Percentiles rank a stretch among this genome's conserved stretches.
phyloP scores from a whole-genome alignment of 2,888 invertebrate species.

The Tetheella fluctuosa region DNA sequence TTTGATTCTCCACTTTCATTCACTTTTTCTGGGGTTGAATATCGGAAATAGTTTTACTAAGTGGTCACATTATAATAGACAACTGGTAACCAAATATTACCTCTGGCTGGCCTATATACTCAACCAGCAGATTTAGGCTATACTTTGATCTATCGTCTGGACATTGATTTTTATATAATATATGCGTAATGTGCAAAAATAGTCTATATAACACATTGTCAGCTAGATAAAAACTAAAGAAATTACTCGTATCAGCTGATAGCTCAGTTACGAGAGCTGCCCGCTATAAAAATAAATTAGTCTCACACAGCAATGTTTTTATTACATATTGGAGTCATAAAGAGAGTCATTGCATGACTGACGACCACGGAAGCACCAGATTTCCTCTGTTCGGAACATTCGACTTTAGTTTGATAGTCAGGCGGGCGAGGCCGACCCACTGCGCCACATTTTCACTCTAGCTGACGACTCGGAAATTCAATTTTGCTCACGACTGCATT shows the following conservation, averaged over 20 bases:
- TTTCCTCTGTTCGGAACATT: constrained; percentile 23
- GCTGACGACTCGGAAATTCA: constrained; percentile 51
- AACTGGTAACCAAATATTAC: too few species aligned
- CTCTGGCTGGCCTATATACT: too few species aligned
- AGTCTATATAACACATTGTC: background rate
- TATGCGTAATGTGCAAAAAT: background rate
- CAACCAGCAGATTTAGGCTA: too few species aligned
- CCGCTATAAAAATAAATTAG: constrained; percentile 18
- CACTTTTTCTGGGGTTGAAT: too few species aligned
- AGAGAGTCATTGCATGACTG: constrained; percentile 15
- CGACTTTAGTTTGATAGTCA: constrained; percentile 20
- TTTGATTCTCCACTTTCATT: too few species aligned
- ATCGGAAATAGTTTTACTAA: too few species aligned
- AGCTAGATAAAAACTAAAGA: background rate
- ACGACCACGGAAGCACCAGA: constrained; percentile 11
- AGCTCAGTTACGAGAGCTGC: background rate
- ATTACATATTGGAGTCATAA: constrained; percentile 23
- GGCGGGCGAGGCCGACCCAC: constrained; percentile 25
- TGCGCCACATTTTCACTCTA: constrained; percentile 35
- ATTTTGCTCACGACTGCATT: constrained; percentile 31
- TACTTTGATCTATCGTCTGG: too few species aligned
- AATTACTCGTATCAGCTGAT: constrained; percentile 4
- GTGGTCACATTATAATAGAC: too few species aligned
- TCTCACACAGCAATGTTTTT: constrained; percentile 17
- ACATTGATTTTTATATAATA: too few species aligned